A percentile compares a stretch with the other conserved stretches of the same genome.
These are phyloP conservation scores for Conus canariensis DNA, from an alignment of 2,888 invertebrate genomes.

Conservation along the genomic window DNA sequence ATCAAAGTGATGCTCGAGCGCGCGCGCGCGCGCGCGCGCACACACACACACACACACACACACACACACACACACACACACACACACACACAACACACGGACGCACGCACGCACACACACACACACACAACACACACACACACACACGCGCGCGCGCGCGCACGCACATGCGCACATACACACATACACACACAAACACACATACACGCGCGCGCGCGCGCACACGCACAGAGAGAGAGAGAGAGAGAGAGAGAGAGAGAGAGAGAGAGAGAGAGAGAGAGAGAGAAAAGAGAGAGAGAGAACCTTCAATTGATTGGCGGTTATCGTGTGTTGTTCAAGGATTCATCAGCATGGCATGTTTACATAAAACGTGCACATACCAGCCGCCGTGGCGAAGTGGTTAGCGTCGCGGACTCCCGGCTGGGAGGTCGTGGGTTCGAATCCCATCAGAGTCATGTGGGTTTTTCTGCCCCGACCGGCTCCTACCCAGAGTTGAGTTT, in stretches of 20 bases:
- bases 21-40: too few species aligned
- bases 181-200: slow-evolving; percentile 1
- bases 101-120: neutral
- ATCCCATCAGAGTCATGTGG: too few species aligned
- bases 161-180: neutral
- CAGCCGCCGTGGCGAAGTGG: too few species aligned
- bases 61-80: too few species aligned
- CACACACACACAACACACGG: neutral
- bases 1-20: neutral
- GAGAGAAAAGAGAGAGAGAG: neutral
- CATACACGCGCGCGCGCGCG: neutral
- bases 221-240: too few species aligned
- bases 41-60: too few species aligned
- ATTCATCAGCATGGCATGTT: too few species aligned
- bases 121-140: neutral
- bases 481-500: too few species aligned
- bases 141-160: neutral
- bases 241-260: slow-evolving; percentile 31
- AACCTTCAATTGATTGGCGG: neutral
- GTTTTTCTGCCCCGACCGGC: too few species aligned
- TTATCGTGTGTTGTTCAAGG: too few species aligned
- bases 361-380: neutral
- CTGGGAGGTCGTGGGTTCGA: too few species aligned
- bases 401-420: too few species aligned
- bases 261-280: slow-evolving; percentile 15